phyloP scores from a whole-genome alignment of 2,888 invertebrate genomes.

The Helleia helle region DNA sequence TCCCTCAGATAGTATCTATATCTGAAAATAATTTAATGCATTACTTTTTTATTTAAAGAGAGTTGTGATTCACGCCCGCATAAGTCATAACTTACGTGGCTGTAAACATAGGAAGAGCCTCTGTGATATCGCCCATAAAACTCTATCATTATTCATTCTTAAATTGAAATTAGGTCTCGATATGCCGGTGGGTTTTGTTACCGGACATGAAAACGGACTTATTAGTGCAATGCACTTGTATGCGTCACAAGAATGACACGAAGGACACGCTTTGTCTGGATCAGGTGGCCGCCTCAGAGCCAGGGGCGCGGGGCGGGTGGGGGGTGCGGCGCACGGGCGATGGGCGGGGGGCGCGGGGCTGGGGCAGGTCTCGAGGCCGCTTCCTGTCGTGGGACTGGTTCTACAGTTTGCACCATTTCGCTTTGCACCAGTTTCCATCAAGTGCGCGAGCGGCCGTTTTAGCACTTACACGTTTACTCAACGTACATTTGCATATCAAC shows the following conservation, averaged over 20 bases:
- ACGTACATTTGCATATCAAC: conserved; percentile 28
- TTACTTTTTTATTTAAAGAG: conserved; percentile 1
- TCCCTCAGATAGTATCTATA: too few relatives aligned
- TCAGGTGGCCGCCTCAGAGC: conserved; percentile 42
- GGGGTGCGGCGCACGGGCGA: conserved; percentile 14
- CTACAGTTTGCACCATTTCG: conserved; percentile 63
- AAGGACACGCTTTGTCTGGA: conserved; percentile 71
- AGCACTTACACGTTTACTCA: conserved; percentile 37
- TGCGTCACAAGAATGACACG: conserved; percentile 53
- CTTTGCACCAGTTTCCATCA: conserved; percentile 64
- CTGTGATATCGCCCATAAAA: not conserved
- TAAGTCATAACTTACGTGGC: not conserved
- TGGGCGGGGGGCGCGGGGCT: conserved; percentile 23
- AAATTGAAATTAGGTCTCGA: conserved; percentile 1
- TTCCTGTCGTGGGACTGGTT: conserved; percentile 69
- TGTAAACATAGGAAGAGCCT: not conserved
- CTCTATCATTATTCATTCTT: not conserved
- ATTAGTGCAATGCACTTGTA: conserved; percentile 68
- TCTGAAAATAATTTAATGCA: too few relatives aligned
- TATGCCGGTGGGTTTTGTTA: conserved; percentile 17
- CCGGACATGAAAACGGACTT: conserved; percentile 58
- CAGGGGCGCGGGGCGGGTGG: conserved; percentile 23
- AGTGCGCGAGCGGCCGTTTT: conserved; percentile 49
- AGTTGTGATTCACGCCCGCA: not conserved
- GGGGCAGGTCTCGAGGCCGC: conserved; percentile 54